phyloP scores from a whole-genome alignment of 92 coral and sea anemone species.

The Porites cylindrica region DNA sequence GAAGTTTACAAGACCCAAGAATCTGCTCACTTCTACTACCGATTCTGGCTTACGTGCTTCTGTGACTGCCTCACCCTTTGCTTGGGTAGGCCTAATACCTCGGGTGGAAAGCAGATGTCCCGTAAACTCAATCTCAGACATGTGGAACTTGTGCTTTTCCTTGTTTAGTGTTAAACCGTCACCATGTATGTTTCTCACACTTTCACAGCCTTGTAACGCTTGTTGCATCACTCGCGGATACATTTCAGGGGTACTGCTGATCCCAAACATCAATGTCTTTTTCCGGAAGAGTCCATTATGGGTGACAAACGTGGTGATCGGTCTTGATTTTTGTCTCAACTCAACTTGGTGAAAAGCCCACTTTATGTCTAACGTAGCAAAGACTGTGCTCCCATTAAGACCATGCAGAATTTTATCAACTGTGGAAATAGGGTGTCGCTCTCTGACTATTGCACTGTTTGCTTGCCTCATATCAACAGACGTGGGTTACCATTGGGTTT shows the following conservation, averaged over 20 bases:
- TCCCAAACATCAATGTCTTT: background rate
- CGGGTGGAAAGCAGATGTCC: constrained; percentile 34
- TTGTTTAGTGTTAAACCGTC: constrained; percentile 35
- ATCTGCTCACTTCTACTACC: constrained; percentile 66
- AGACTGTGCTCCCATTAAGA: background rate
- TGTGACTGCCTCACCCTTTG: constrained; percentile 64
- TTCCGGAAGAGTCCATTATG: background rate
- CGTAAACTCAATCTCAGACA: constrained; percentile 52
- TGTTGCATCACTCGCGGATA: constrained; percentile 34
- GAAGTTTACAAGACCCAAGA: constrained; percentile 26
- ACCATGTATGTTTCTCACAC: constrained; percentile 55
- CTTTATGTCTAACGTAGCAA: constrained; percentile 3
- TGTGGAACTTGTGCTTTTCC: constrained; percentile 22
- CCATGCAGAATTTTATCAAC: background rate
- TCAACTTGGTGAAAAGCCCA: constrained; percentile 6
- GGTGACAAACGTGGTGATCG: constrained; percentile 12
- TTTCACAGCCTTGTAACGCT: constrained; percentile 39
- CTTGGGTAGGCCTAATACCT: constrained; percentile 72
- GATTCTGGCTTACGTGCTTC: constrained; percentile 69
- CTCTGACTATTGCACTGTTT: background rate
- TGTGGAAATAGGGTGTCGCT: constrained; percentile 14
- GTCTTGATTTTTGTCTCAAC: background rate
- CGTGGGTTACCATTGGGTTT: background rate
- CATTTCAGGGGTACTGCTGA: background rate
- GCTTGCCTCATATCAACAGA: constrained; percentile 16